Evolutionary conservation across 2,888 invertebrate species (phyloP).

Genomic region (Andrena minutula): DNA sequence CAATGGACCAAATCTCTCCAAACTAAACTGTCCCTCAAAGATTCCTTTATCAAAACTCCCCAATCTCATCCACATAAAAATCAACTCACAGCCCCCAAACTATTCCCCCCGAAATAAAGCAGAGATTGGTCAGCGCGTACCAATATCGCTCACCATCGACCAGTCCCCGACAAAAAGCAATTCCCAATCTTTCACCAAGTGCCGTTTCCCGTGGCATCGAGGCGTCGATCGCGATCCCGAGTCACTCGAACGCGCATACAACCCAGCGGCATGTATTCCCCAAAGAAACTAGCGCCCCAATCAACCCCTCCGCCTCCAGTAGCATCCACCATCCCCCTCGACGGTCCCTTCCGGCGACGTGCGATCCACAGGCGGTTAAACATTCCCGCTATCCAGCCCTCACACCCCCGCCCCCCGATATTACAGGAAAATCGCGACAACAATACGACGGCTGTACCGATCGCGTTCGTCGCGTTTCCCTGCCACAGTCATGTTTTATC

Average conservation of each 20-base stretch:
- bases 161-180: not conserved
- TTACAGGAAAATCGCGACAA: slow-evolving; percentile 7
- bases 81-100: no score
- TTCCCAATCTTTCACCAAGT: slow-evolving; percentile 1
- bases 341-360: not conserved
- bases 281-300: slow-evolving; percentile 6
- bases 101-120: not conserved
- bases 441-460: slow-evolving; percentile 15
- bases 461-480: slow-evolving; percentile 4
- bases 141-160: not conserved
- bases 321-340: not conserved
- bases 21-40: no score
- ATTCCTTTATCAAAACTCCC: no score
- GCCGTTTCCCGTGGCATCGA: not conserved
- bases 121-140: no score
- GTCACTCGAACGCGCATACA: not conserved
- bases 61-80: no score
- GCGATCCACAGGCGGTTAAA: slow-evolving; percentile 23
- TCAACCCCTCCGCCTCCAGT: not conserved
- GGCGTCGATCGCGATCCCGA: not conserved
- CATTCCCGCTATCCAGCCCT: not conserved
- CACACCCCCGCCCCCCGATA: not conserved
- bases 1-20: no score
- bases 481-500: slow-evolving; percentile 13
- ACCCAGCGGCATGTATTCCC: not conserved